Evolutionary conservation across 2,888 invertebrate genomes (phyloP), one percentile per base, ranked within the genome.

Genomic region (Gandaritis pyraliata): DNA sequence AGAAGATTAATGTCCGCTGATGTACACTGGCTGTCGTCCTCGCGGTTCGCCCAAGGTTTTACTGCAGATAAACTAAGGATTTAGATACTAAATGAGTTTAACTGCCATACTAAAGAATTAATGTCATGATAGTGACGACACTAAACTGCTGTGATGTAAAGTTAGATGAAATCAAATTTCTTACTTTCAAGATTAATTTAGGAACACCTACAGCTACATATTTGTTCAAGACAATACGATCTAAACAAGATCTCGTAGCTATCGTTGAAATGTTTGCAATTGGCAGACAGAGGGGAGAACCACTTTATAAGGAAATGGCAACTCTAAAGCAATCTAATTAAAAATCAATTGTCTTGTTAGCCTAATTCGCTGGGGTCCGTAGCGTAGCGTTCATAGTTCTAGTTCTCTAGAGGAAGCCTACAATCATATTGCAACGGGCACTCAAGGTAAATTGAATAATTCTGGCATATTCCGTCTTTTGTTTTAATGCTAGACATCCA

Each of bases 391-490:
- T 67, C 71, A 70, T 72, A 70, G 71, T 64, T 73, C 79, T 79
- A 77, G 77, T 79, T 77, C 70, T 64, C 52, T 72, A 71, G 74
- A 85, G 88, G 86, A 88, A 81, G 84, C 76, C 66, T 58, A 76
- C 84, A 87, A 87, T 88, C 82, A 82, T 80, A 78, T 72, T 75
- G 74, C 76, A 77, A 80, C 75, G 75, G 70, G 70, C 70, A 76
- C 66, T 70, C 81, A 82, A 83, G 83, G 78, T 74, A 70, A 80
- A 87, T 86, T 86, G 83, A 82, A 85, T 86, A 80, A 84, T 80
- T 81, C 78, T 79, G 75, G 76, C 80, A 82, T 82, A 83, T 81
- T 74, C 74, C 68, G 67, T 64, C 76, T 76, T 62, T 61, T 62
- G 73, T 69, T 69, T 66, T 64, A 66, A 65, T 60, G 65, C 61